phyloP scores from a whole-genome alignment of 1,140 invertebrate genomes.

The Drosophila gunungcola region DNA sequence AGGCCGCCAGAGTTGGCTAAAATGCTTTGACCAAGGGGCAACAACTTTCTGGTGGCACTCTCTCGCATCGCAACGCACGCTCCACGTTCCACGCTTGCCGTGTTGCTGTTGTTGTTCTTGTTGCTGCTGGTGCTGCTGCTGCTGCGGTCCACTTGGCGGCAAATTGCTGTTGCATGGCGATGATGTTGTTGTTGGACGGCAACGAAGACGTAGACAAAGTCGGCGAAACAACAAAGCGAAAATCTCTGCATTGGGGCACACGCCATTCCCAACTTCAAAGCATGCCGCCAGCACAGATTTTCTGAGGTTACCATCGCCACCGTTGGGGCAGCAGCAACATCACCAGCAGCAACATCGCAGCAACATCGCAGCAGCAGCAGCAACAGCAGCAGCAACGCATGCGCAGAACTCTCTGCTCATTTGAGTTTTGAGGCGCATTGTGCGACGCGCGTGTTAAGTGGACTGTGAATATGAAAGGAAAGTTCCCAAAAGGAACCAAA shows the following conservation, averaged over 20 bases:
- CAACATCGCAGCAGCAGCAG: background rate
- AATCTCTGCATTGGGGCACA: conserved; percentile 84
- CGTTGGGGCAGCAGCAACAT: conserved; percentile 66
- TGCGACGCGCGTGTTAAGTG: conserved; percentile 81
- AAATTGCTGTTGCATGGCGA: conserved; percentile 79
- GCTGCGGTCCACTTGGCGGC: conserved; percentile 71
- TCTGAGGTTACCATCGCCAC: conserved; percentile 83
- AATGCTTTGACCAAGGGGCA: conserved; percentile 28
- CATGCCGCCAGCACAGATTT: conserved; percentile 78
- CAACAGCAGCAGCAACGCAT: conserved; percentile 31
- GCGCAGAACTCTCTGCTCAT: conserved; percentile 73
- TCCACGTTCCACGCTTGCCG: conserved; percentile 29
- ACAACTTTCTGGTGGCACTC: conserved; percentile 48
- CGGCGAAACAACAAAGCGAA: conserved; percentile 81
- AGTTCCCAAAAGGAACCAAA: conserved; percentile 55
- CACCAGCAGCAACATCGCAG: conserved; percentile 14
- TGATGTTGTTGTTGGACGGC: conserved; percentile 31
- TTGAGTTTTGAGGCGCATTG: conserved; percentile 82
- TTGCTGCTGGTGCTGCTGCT: conserved; percentile 19
- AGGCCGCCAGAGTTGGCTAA: conserved; percentile 7
- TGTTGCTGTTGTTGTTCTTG: conserved; percentile 18
- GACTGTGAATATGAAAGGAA: conserved; percentile 83
- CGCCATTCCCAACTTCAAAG: conserved; percentile 85
- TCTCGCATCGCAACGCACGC: conserved; percentile 38
- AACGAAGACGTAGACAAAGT: conserved; percentile 52